Evolutionary conservation across 2,888 invertebrate genomes (phyloP).

Genomic region (Pantelozetes paolii): DNA sequence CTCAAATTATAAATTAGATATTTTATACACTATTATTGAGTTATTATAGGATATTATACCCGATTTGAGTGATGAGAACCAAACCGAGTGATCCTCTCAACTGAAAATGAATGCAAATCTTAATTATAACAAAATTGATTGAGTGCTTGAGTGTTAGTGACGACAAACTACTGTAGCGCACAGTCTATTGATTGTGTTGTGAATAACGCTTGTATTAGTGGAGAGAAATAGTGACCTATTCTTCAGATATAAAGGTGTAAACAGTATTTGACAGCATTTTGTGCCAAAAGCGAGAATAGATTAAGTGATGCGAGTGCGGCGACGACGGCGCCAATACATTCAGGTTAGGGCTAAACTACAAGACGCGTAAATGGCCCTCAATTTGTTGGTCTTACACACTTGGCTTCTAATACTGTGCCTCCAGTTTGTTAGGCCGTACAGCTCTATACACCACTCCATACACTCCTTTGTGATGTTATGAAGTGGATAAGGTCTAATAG

Average conservation of each 20-base stretch:
- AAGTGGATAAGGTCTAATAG: slow-evolving; percentile 21
- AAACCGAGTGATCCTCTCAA: too few species aligned
- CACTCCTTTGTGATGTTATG: neutral
- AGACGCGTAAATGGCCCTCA: slow-evolving; percentile 35
- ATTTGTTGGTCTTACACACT: slow-evolving; percentile 33
- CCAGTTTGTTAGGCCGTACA: neutral
- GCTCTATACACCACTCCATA: neutral
- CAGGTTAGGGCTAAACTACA: neutral
- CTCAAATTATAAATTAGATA: slow-evolving; percentile 29
- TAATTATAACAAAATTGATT: neutral
- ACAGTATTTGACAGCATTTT: slow-evolving; percentile 21
- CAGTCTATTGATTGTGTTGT: slow-evolving; percentile 12
- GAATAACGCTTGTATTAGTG: neutral
- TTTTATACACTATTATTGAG: neutral
- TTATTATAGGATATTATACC: neutral
- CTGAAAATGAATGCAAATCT: too few species aligned
- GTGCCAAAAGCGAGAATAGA: slow-evolving; percentile 25
- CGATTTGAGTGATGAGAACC: too few species aligned
- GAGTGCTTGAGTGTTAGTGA: neutral
- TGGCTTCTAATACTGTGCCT: neutral
- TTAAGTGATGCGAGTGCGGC: slow-evolving; percentile 18
- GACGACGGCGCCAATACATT: slow-evolving; percentile 18
- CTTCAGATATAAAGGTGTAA: slow-evolving; percentile 33
- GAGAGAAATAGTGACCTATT: slow-evolving; percentile 21
- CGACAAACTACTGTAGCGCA: neutral